Conservation (phyloP, 2,888 invertebrate genomes). For the Phasia obesa region DNA sequence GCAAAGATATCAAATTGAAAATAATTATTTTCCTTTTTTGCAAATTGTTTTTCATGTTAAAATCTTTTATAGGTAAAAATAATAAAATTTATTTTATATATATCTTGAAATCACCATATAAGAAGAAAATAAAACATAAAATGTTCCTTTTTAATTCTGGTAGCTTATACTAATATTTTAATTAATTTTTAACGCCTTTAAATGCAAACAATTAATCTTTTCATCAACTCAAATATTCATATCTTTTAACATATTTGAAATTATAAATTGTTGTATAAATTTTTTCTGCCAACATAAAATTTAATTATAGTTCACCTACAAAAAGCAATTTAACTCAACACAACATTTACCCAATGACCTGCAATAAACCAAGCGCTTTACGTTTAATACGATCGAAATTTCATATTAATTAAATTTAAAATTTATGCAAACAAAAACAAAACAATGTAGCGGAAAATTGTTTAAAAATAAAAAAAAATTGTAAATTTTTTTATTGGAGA, state of each 20-base stretch:
- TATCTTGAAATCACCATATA: no score
- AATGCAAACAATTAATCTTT: background rate
- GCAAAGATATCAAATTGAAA: no score
- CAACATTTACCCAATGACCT: slow-evolving; percentile 28
- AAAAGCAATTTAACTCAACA: background rate
- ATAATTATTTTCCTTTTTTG: background rate
- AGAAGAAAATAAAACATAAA: no score
- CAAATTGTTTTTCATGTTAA: background rate
- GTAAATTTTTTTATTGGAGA: background rate
- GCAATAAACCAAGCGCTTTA: slow-evolving; percentile 1
- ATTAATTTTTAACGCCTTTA: background rate
- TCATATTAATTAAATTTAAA: slow-evolving; percentile 32
- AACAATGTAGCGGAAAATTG: background rate
- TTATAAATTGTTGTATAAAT: background rate
- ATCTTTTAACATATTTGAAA: background rate
- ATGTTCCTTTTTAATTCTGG: no score
- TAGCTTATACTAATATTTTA: background rate
- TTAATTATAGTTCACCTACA: slow-evolving; percentile 28
- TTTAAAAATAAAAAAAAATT: background rate
- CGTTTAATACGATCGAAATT: slow-evolving; percentile 10
- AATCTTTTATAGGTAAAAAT: no score
- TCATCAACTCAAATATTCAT: background rate
- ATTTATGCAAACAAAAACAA: slow-evolving; percentile 24
- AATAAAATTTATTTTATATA: no score
- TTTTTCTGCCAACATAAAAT: slow-evolving; percentile 4